phyloP scores from a whole-genome alignment of 2,888 invertebrate species.

The Apamea anceps region DNA sequence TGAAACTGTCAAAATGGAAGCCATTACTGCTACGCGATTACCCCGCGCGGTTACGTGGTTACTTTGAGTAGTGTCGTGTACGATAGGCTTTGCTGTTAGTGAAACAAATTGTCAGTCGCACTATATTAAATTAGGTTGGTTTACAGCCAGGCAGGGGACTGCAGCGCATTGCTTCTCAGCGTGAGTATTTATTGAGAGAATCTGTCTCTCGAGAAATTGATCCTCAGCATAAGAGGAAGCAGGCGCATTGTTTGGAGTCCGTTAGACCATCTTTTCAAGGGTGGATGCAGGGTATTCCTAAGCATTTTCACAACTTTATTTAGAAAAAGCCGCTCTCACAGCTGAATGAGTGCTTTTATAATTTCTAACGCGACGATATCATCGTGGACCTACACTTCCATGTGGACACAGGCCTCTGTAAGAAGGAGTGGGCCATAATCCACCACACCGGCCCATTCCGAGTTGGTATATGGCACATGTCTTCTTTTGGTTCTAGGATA shows the following conservation, averaged over 20 bases:
- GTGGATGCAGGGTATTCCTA: not conserved
- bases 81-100: not conserved
- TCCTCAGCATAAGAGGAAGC: not conserved
- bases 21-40: too few species aligned
- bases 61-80: not conserved
- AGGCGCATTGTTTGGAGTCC: not conserved
- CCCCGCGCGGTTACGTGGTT: too few species aligned
- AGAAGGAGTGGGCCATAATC: too few species aligned
- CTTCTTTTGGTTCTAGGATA: too few species aligned
- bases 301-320: not conserved
- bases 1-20: too few species aligned
- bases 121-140: not conserved
- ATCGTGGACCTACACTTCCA: too few species aligned
- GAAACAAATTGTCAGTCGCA: not conserved
- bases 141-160: too few species aligned
- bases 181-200: not conserved
- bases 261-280: not conserved
- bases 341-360: too few species aligned
- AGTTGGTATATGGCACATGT: too few species aligned
- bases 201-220: not conserved
- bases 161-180: not conserved
- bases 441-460: too few species aligned
- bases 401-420: too few species aligned
- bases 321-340: not conserved
- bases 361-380: too few species aligned